Conservation (phyloP, 1,140 invertebrate species). For the Uloborus diversus region DNA sequence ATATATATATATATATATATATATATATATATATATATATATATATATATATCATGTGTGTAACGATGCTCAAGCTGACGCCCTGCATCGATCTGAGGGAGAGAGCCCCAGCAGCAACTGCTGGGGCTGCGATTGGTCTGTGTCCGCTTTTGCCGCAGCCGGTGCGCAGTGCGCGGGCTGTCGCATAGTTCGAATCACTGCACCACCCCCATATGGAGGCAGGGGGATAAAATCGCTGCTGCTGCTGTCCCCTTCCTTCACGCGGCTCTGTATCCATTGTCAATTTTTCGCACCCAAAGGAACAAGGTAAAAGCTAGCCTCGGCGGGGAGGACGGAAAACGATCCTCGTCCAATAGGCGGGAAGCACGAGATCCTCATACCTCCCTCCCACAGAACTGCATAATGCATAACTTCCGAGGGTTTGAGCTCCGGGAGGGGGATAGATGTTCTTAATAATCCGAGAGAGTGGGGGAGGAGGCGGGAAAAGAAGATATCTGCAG, state of each 20-base stretch:
- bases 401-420: conserved; percentile 27
- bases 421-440: background rate
- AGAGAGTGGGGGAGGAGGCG: background rate
- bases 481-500: too few species aligned
- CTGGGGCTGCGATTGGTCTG: conserved; percentile 17
- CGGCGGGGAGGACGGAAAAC: conserved; percentile 44
- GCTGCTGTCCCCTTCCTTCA: background rate
- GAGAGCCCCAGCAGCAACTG: conserved; percentile 40
- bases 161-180: conserved; percentile 35
- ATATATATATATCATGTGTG: too few species aligned
- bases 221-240: background rate
- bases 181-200: conserved; percentile 43
- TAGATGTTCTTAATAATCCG: conserved; percentile 28
- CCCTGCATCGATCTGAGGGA: too few species aligned
- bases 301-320: too few species aligned
- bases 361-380: background rate
- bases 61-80: too few species aligned
- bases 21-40: too few species aligned
- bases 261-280: conserved; percentile 31
- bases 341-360: conserved; percentile 49
- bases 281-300: conserved; percentile 54
- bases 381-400: conserved; percentile 23
- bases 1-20: too few species aligned
- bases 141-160: conserved; percentile 43
- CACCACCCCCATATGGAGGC: background rate